phyloP scores from a whole-genome alignment of 2,797 vertebrate genomes.

The Lepidocolaptes lacrymiger region DNA sequence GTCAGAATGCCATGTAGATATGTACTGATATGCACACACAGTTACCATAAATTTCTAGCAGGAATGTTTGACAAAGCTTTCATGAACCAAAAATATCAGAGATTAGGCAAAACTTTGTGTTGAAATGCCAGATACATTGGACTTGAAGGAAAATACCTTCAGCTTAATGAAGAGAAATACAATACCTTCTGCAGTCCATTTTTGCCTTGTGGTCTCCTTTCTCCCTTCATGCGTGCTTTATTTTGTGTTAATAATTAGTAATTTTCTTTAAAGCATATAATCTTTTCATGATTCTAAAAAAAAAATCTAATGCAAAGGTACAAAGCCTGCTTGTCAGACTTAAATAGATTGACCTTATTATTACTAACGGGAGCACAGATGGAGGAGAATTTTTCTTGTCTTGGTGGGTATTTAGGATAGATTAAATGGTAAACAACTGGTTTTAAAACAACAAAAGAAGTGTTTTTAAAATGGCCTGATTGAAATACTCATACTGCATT shows the following conservation, averaged over 20 bases:
- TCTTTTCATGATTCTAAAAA: not conserved
- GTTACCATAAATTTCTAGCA: not conserved
- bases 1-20: not conserved
- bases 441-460: not conserved
- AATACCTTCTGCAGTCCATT: not conserved
- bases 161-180: not conserved
- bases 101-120: not conserved
- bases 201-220: not conserved
- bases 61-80: not conserved
- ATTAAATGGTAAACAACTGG: not conserved
- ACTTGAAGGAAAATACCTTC: not conserved
- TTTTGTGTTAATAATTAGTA: not conserved
- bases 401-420: not conserved
- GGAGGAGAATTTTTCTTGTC: not conserved
- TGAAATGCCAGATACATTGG: not conserved
- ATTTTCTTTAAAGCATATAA: not conserved
- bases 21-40: conserved; percentile 2
- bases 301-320: not conserved
- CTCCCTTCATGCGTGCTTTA: not conserved
- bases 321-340: not conserved
- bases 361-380: not conserved
- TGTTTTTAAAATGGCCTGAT: not conserved
- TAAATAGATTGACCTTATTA: not conserved
- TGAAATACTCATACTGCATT: not conserved
- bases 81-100: not conserved